Conservation (phyloP, 1,140 invertebrate genomes). For the Batillaria attramentaria region DNA sequence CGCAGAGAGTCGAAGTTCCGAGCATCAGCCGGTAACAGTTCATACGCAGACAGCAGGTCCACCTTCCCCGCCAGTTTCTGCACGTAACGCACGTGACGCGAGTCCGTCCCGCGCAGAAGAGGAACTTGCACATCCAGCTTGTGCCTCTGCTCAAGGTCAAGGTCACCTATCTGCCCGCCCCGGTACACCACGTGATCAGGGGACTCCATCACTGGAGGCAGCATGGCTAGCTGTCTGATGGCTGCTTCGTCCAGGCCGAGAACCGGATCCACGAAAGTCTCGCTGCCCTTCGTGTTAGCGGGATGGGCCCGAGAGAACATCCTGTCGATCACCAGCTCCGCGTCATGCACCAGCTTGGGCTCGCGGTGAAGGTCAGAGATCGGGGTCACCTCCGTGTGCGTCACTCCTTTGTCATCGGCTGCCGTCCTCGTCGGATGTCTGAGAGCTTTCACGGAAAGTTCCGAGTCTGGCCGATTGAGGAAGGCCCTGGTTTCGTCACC, state of each 20-base stretch:
- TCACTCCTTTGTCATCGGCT: slow-evolving; percentile 35
- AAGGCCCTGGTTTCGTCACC: slow-evolving; percentile 44
- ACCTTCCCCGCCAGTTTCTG: slow-evolving; percentile 42
- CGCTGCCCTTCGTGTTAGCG: slow-evolving; percentile 12
- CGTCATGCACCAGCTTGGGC: slow-evolving; percentile 43
- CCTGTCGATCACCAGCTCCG: slow-evolving; percentile 54
- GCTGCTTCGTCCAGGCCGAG: slow-evolving; percentile 44
- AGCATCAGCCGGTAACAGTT: slow-evolving; percentile 49
- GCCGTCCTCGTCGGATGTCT: background rate
- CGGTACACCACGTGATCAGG: slow-evolving; percentile 25
- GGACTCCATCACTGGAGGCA: slow-evolving; percentile 8
- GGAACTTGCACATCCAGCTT: slow-evolving; percentile 13
- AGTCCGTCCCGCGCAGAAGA: slow-evolving; percentile 43
- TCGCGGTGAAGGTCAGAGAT: slow-evolving; percentile 52
- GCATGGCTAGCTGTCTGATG: slow-evolving; percentile 34
- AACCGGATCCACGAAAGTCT: slow-evolving; percentile 35
- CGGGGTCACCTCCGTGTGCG: slow-evolving; percentile 42
- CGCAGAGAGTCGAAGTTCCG: slow-evolving; percentile 45
- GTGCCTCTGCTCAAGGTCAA: too few species aligned
- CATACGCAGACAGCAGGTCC: slow-evolving; percentile 40
- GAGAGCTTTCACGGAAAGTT: slow-evolving; percentile 38
- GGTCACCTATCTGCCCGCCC: background rate
- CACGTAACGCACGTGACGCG: slow-evolving; percentile 51
- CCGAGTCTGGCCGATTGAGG: slow-evolving; percentile 40
- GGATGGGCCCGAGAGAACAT: slow-evolving; percentile 45